A percentile compares a stretch with the other conserved stretches of the same genome.
Evolutionary conservation across 2,888 invertebrate genomes (phyloP).

Genomic region (Scrobipalpa costella): DNA sequence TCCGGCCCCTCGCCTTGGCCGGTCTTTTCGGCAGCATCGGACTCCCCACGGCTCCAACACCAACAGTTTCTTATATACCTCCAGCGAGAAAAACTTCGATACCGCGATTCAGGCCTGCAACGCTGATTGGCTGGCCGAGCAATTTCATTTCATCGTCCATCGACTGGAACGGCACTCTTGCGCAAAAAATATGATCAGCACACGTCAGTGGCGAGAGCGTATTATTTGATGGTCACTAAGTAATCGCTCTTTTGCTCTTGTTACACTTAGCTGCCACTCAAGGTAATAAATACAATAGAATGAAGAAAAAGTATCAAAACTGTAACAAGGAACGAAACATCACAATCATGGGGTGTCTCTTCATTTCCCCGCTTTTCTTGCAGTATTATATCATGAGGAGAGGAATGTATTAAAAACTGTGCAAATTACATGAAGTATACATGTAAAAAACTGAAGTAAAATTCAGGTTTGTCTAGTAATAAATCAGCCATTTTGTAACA

Average conservation of each 20-base stretch:
- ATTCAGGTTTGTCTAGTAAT: too few species aligned
- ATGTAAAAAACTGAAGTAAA: too few species aligned
- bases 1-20: constrained; percentile 79
- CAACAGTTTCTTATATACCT: constrained; percentile 45
- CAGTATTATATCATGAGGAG: too few species aligned
- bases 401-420: too few species aligned
- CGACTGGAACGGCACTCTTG: constrained; percentile 41
- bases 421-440: too few species aligned
- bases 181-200: constrained; percentile 53
- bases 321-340: too few species aligned
- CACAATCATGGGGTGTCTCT: too few species aligned
- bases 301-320: too few species aligned
- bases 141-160: constrained; percentile 62
- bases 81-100: constrained; percentile 47
- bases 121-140: constrained; percentile 56
- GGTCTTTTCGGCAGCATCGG: constrained; percentile 76
- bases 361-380: too few species aligned
- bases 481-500: neutral
- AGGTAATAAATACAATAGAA: too few species aligned
- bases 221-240: neutral
- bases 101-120: constrained; percentile 58
- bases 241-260: too few species aligned
- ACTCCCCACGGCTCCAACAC: constrained; percentile 56
- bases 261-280: too few species aligned
- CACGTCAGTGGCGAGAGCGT: constrained; percentile 33